Conservation (phyloP, 2,797 vertebrate species). For the Sebastes hopkinsi region DNA sequence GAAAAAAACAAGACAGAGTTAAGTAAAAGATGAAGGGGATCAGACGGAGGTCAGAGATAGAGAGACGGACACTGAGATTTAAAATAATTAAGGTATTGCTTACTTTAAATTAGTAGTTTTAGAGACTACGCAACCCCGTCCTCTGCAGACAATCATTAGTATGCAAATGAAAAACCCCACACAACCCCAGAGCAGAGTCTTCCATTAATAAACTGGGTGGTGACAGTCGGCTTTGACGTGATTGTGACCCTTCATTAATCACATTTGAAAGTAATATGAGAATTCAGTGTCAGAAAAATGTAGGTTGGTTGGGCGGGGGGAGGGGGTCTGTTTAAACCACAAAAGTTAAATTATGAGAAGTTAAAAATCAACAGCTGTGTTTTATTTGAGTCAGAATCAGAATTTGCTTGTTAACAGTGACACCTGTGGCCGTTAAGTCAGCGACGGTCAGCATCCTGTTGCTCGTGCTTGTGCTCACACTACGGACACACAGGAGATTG, state of each 20-base stretch:
- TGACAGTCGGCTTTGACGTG: background rate
- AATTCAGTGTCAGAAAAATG: background rate
- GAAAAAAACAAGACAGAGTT: background rate
- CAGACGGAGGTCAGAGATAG: background rate
- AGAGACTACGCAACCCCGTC: background rate
- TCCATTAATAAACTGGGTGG: background rate
- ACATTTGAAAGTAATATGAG: background rate
- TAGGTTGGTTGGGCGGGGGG: background rate
- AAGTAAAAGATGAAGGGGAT: background rate
- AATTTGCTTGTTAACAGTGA: too few relatives aligned
- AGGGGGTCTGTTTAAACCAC: background rate
- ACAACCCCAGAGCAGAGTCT: background rate
- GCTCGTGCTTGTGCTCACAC: too few relatives aligned
- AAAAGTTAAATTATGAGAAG: background rate
- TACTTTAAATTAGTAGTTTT: background rate
- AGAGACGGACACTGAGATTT: background rate
- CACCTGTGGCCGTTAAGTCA: too few relatives aligned
- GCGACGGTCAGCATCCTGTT: too few relatives aligned
- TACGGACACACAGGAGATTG: too few relatives aligned
- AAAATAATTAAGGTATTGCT: background rate
- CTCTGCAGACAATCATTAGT: background rate
- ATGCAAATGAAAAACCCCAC: background rate
- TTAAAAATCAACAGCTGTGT: background rate
- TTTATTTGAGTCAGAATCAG: background rate
- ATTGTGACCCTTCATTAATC: background rate